phyloP scores from a whole-genome alignment of 2,113 vertebrate genomes.

The Engraulis encrasicolus region DNA sequence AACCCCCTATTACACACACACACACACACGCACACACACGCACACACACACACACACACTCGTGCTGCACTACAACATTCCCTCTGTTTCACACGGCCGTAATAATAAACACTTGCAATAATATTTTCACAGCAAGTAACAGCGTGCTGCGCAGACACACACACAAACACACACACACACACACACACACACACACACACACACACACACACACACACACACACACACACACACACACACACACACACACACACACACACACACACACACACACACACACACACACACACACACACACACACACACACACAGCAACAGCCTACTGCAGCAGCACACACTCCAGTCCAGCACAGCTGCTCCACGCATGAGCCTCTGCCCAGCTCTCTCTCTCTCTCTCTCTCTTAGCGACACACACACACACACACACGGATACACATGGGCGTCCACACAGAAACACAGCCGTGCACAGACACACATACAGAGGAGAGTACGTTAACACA shows the following conservation, averaged over 20 bases:
- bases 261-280: conserved; percentile 70
- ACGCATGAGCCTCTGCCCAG: conserved; percentile 34
- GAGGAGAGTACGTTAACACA: conserved; percentile 16
- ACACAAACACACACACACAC: conserved; percentile 60
- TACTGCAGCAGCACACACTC: no score
- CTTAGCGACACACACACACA: conserved; percentile 45
- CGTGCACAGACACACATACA: conserved; percentile 29
- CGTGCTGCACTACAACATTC: conserved; percentile 72
- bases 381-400: no score
- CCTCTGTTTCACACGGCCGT: conserved; percentile 78
- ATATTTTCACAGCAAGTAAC: conserved; percentile 82
- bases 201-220: conserved; percentile 68
- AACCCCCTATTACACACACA: conserved; percentile 18
- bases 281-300: conserved; percentile 54
- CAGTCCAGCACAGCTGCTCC: conserved; percentile 43
- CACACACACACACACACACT: conserved; percentile 51
- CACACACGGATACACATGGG: conserved; percentile 36
- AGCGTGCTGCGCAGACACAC: conserved; percentile 79
- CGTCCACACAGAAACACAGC: conserved; percentile 26
- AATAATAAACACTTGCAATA: conserved; percentile 86
- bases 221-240: conserved; percentile 58
- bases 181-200: conserved; percentile 23
- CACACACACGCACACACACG: conserved; percentile 34
- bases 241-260: conserved; percentile 24
- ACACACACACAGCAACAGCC: conserved; percentile 33